A percentile compares a stretch with the other conserved stretches of the same genome.
These are phyloP conservation scores for Lycophotia porphyrea DNA, from an alignment of 2,888 invertebrate genomes.

Conservation along the genomic window DNA sequence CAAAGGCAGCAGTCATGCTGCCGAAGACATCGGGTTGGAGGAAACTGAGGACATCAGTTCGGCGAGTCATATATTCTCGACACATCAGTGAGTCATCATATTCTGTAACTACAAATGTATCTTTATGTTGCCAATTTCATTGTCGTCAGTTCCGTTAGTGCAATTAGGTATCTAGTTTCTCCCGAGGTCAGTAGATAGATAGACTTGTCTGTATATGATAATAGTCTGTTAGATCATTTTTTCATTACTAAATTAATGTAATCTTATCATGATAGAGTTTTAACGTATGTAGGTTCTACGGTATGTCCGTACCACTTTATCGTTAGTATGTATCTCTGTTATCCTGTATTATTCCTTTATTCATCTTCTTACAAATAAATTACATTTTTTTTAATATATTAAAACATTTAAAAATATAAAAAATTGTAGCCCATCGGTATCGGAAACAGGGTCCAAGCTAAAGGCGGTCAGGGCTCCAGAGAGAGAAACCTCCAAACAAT, in stretches of 20 bases:
- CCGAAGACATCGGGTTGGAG: conserved; percentile 67
- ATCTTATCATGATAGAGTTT: not conserved
- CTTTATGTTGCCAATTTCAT: not conserved
- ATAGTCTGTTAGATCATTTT: not conserved
- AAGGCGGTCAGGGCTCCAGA: too few species aligned
- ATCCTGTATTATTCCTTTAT: too few species aligned
- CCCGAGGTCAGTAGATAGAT: not conserved
- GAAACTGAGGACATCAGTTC: conserved; percentile 84
- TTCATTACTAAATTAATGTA: not conserved
- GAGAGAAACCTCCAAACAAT: too few species aligned
- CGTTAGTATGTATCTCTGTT: too few species aligned
- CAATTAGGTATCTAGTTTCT: not conserved
- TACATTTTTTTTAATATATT: too few species aligned
- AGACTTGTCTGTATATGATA: not conserved
- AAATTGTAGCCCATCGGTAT: too few species aligned
- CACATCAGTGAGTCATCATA: conserved; percentile 78
- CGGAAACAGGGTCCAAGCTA: too few species aligned
- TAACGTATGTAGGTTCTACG: not conserved
- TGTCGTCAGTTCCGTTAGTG: not conserved
- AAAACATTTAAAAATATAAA: too few species aligned
- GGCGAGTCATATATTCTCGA: conserved; percentile 80
- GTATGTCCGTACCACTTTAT: not conserved
- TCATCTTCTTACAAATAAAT: too few species aligned
- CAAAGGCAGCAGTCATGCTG: conserved; percentile 72
- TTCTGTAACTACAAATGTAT: not conserved